Conservation (phyloP, 2,888 invertebrate species). For the Phytoseiulus persimilis region DNA sequence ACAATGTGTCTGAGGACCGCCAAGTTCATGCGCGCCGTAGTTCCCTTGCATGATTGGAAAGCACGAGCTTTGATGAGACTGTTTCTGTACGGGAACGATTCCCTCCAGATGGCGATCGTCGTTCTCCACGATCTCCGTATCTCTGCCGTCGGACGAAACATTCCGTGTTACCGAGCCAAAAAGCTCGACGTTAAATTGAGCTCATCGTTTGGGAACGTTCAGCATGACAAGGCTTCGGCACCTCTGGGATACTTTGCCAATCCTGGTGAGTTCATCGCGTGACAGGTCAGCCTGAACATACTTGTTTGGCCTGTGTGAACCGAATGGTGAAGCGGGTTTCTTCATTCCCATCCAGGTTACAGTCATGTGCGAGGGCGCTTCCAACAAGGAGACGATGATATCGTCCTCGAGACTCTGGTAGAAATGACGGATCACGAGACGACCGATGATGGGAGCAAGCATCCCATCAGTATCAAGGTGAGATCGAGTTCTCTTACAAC, state of each 20-base stretch:
- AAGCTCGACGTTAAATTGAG: conserved; percentile 41
- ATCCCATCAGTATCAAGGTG: conserved; percentile 40
- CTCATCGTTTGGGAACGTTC: conserved; percentile 43
- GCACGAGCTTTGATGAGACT: too few relatives aligned
- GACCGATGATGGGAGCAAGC: conserved; percentile 42
- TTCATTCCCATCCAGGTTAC: neutral
- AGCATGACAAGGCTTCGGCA: conserved; percentile 43
- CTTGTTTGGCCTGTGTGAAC: too few relatives aligned
- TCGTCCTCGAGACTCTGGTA: conserved; percentile 44
- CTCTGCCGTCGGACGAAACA: conserved; percentile 44
- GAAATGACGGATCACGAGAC: conserved; percentile 45
- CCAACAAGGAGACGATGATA: conserved; percentile 44
- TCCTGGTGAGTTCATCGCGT: conserved; percentile 43
- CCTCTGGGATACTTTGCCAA: conserved; percentile 45
- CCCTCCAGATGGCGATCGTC: conserved; percentile 43
- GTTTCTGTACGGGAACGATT: too few relatives aligned
- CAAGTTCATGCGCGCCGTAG: neutral
- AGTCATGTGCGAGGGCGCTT: conserved; percentile 33
- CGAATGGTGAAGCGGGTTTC: too few relatives aligned
- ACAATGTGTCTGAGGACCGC: too few relatives aligned
- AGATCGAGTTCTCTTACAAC: neutral
- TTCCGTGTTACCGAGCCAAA: conserved; percentile 44
- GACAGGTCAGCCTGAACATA: too few relatives aligned
- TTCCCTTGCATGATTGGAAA: neutral
- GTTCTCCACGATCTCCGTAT: conserved; percentile 44